Evolutionary conservation across 2,797 vertebrate genomes (phyloP).

Genomic region (Xyrichtys novacula): DNA sequence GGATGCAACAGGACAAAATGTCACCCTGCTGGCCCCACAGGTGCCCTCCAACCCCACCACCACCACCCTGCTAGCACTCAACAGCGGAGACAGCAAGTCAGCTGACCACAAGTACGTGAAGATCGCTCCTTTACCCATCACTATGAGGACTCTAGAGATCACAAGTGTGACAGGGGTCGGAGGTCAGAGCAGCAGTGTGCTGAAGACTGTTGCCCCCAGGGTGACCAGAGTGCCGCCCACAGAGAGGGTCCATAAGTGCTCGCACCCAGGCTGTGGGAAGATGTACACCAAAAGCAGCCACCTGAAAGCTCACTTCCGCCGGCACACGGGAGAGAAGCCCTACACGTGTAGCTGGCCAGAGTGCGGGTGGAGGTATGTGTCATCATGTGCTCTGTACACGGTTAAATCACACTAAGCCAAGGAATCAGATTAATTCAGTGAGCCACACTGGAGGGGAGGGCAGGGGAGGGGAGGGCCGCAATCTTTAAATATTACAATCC

Average conservation of each 20-base stretch:
- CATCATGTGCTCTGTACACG: background rate
- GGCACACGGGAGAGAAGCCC: conserved; percentile 87
- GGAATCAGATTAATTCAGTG: no score
- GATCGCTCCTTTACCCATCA: conserved; percentile 86
- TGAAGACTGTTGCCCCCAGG: conserved; percentile 78
- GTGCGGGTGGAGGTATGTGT: conserved; percentile 85
- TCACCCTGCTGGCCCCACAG: conserved; percentile 81
- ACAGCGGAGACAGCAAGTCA: conserved; percentile 59
- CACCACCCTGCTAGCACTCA: conserved; percentile 70
- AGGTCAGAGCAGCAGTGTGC: conserved; percentile 48
- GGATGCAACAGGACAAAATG: conserved; percentile 73
- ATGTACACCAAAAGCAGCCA: conserved; percentile 91
- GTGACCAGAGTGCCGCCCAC: conserved; percentile 68
- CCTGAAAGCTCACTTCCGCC: conserved; percentile 86
- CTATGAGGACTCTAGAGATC: conserved; percentile 81
- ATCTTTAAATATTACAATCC: background rate
- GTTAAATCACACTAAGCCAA: background rate
- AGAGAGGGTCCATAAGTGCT: conserved; percentile 87
- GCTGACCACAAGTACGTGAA: conserved; percentile 87
- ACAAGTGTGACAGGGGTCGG: conserved; percentile 55
- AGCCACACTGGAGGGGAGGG: background rate
- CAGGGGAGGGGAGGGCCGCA: background rate
- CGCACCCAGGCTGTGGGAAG: conserved; percentile 87
- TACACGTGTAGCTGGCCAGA: conserved; percentile 88
- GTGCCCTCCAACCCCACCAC: conserved; percentile 59